phyloP scores from a whole-genome alignment of 2,113 vertebrate species.

The Gracilinanus agilis region DNA sequence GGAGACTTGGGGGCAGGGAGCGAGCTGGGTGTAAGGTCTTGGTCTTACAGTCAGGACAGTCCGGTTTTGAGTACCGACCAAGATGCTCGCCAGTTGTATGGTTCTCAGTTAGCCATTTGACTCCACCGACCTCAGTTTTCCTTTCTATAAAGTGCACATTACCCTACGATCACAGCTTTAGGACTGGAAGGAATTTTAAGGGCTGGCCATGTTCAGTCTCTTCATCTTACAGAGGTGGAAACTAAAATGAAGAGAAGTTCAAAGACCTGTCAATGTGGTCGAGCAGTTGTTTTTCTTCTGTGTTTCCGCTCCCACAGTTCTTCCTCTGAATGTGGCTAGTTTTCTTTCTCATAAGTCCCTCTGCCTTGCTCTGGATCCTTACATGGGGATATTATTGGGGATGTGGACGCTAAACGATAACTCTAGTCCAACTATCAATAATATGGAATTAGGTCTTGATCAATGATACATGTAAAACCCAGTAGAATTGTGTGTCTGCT shows the following conservation, averaged over 20 bases:
- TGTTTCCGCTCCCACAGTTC: no score
- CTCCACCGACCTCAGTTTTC: background rate
- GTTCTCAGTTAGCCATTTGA: background rate
- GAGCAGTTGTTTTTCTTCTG: no score
- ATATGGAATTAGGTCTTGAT: no score
- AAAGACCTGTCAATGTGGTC: background rate
- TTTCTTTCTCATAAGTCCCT: no score
- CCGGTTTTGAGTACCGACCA: background rate
- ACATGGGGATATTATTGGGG: no score
- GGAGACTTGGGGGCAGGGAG: background rate
- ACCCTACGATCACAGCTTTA: background rate
- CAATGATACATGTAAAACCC: no score
- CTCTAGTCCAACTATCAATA: no score
- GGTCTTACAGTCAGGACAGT: background rate
- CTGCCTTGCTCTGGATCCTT: no score
- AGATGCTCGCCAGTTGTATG: background rate
- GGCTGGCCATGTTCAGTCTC: background rate
- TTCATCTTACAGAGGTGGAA: background rate
- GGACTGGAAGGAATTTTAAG: background rate
- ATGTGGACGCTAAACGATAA: no score
- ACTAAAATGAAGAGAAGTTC: background rate
- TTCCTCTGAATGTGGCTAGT: no score
- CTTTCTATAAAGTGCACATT: background rate
- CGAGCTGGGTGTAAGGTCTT: background rate
- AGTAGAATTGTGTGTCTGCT: no score